Conservation (phyloP, 2,113 vertebrate species). For the Girardinichthys multiradiatus region DNA sequence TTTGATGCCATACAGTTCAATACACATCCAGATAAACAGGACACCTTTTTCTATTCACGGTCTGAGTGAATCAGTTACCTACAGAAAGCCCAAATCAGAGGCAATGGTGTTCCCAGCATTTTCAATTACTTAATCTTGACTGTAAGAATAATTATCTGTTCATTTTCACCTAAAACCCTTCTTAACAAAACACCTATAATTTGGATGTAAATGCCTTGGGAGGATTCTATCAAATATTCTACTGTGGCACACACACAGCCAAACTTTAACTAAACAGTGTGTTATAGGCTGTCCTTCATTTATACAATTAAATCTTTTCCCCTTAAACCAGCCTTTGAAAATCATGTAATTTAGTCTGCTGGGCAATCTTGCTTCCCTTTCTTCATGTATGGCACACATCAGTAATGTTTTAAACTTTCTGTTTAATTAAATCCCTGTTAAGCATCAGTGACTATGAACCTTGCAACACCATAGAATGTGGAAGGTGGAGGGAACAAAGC, state of each 20-base stretch:
- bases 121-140: slow-evolving; percentile 19
- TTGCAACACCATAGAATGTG: slow-evolving; percentile 28
- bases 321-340: slow-evolving; percentile 4
- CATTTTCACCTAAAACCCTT: slow-evolving; percentile 29
- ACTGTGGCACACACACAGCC: slow-evolving; percentile 1
- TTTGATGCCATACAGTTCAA: not conserved
- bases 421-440: slow-evolving; percentile 44
- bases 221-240: slow-evolving; percentile 49
- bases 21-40: not conserved
- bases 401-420: slow-evolving; percentile 44
- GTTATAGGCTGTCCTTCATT: not conserved
- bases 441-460: slow-evolving; percentile 44
- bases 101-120: not conserved
- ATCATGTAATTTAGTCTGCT: not conserved
- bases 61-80: slow-evolving; percentile 13
- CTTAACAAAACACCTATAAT: slow-evolving; percentile 48
- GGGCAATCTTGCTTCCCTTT: slow-evolving; percentile 6
- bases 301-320: not conserved
- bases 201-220: slow-evolving; percentile 47
- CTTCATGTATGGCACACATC: slow-evolving; percentile 27
- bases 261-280: not conserved
- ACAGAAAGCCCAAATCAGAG: slow-evolving; percentile 1
- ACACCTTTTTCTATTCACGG: not conserved
- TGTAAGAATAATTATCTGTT: slow-evolving; percentile 38
- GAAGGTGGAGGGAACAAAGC: slow-evolving; percentile 4